These are phyloP conservation scores for Telmatochromis brachygnathus DNA, from an alignment of 2,113 vertebrate genomes.

Conservation along the genomic window DNA sequence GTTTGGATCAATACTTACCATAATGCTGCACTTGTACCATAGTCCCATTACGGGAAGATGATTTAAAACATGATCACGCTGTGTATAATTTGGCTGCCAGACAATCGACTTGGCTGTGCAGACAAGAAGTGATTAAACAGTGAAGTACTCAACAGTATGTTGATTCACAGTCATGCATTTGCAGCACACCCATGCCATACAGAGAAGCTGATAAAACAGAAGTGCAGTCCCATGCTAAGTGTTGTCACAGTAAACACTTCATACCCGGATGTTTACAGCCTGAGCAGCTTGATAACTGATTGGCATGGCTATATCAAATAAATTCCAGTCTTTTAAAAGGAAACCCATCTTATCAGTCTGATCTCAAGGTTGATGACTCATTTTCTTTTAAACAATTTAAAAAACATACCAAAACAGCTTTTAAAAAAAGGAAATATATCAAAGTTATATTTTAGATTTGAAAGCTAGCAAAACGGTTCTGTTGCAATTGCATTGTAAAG, in stretches of 20 bases:
- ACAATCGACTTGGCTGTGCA: neutral
- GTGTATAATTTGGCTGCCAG: neutral
- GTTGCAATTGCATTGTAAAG: neutral
- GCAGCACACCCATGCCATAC: neutral
- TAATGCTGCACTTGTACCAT: neutral
- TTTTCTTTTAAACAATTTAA: neutral
- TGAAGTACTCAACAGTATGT: neutral
- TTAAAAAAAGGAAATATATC: neutral
- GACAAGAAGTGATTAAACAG: neutral
- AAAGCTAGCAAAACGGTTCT: neutral
- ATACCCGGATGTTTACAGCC: conserved; percentile 2
- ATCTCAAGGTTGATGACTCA: neutral
- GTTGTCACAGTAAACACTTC: neutral
- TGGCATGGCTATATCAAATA: neutral
- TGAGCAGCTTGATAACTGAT: neutral
- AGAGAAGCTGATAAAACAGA: neutral
- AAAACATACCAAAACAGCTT: neutral
- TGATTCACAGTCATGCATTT: neutral
- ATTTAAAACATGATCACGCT: neutral
- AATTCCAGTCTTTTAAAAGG: neutral
- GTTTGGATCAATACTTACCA: neutral
- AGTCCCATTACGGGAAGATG: neutral
- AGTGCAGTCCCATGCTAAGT: neutral
- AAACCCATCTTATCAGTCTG: neutral
- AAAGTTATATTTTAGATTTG: neutral